Evolutionary conservation across 2,113 vertebrate species (phyloP), one percentile per base, ranked within the genome.

Genomic region (Lota lota): DNA sequence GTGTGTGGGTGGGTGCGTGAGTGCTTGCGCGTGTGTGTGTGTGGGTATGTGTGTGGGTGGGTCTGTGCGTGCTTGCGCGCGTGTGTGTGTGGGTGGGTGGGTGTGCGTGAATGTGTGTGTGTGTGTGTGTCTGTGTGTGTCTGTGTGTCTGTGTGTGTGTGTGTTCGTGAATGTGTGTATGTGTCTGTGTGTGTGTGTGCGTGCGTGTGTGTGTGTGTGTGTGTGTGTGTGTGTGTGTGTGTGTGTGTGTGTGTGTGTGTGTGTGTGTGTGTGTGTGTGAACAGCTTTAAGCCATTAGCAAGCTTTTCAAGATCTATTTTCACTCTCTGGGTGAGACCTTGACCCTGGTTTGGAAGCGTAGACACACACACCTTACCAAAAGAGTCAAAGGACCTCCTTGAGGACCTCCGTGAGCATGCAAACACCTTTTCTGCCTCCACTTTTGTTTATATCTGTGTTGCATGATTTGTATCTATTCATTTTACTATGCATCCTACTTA

Each of bases 71-170:
- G n/a, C n/a, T n/a, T n/a, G n/a, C n/a, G n/a, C n/a, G n/a, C n/a
- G 24, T 28, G 61, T 5, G 7, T 28, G 61, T 28, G 22, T 63
- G 12, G 22, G 50, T 24, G 50, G 3, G 28, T 33, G 28, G 3
- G 28, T 33, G 28, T 33, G 28, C 10, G 40, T 47, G 40, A 47
- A 47, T 89, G 51, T 20, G 22, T 36, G 53, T 67, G 54, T 40
- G 54, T 15, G 22, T 59, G 66, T 40, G 56, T 67, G 24, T 16
- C 22, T 58, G 56, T 20, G 59, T 54, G 22, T 20, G 68, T 59
- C 19, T 47, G 56, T 22, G 28, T 47, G 66, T 60, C 28, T 14
- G 16, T 6, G 62, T 47, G 62, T 18, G 18, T 19, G 33, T 36
- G 62, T 10, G 11, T 36, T 33, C n/a, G 28, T 64, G 15, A 28